phyloP scores from a whole-genome alignment of 2,113 vertebrate species.

The Halcyon malimbica region DNA sequence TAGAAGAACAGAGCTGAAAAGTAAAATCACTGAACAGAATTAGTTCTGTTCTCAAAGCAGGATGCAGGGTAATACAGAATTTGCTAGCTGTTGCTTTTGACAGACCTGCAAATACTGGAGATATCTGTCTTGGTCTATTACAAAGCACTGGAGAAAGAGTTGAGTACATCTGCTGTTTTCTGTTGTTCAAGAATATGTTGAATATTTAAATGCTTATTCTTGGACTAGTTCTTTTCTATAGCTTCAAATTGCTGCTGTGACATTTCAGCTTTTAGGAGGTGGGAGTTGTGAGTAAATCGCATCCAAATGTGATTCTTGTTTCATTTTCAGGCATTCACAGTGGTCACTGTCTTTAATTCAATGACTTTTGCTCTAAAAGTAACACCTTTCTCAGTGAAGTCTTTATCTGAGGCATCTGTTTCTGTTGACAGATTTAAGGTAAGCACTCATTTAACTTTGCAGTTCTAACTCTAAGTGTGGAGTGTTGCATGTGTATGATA shows the following conservation, averaged over 20 bases:
- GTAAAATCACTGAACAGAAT: too few relatives aligned
- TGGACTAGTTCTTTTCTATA: not conserved
- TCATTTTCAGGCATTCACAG: constrained; percentile 87
- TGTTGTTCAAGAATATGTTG: not conserved
- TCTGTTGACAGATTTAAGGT: constrained; percentile 92
- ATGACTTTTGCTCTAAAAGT: constrained; percentile 97
- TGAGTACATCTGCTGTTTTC: not conserved
- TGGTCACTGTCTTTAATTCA: constrained; percentile 94
- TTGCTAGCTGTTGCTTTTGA: not conserved
- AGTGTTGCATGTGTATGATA: not conserved
- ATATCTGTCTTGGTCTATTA: not conserved
- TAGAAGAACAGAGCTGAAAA: too few relatives aligned
- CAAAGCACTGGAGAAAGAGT: not conserved
- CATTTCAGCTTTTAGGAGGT: not conserved
- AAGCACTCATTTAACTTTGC: constrained; percentile 29
- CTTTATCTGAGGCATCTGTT: constrained; percentile 90
- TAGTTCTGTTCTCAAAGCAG: too few relatives aligned
- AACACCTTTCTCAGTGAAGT: constrained; percentile 93
- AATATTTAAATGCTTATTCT: not conserved
- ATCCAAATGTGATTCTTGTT: not conserved
- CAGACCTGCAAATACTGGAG: not conserved
- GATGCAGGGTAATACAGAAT: not conserved
- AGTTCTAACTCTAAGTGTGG: not conserved
- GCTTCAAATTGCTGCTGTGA: not conserved
- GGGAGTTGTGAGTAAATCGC: not conserved